Conservation (phyloP, 2,888 invertebrate genomes). For the Tenthredo notha region DNA sequence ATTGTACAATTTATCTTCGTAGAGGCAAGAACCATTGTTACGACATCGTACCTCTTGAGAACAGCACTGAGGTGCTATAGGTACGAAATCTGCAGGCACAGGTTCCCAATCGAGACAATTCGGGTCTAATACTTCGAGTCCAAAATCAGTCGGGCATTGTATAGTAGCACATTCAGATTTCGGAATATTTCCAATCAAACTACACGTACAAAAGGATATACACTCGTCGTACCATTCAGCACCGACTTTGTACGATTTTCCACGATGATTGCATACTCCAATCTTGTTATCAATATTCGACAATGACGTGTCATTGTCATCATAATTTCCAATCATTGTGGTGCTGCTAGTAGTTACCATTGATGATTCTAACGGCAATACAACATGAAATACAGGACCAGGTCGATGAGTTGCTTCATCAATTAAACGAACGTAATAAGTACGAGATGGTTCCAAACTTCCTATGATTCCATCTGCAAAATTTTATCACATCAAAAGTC, state of each 20-base stretch:
- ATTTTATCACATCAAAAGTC: too few species aligned
- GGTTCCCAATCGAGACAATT: constrained; percentile 93
- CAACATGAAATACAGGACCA: constrained; percentile 71
- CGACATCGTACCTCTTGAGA: constrained; percentile 89
- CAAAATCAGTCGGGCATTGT: constrained; percentile 91
- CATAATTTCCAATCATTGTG: not conserved
- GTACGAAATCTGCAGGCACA: constrained; percentile 85
- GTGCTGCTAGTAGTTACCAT: not conserved
- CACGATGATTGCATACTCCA: constrained; percentile 70
- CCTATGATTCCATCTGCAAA: constrained; percentile 73
- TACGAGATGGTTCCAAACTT: constrained; percentile 75
- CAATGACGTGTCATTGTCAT: not conserved
- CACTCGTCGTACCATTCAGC: constrained; percentile 87
- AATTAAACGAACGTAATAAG: constrained; percentile 75
- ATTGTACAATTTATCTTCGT: constrained; percentile 82
- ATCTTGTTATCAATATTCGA: constrained; percentile 32
- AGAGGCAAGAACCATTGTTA: constrained; percentile 90
- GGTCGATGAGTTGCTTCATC: constrained; percentile 68
- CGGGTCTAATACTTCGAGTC: constrained; percentile 91
- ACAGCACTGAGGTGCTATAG: constrained; percentile 89
- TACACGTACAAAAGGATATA: constrained; percentile 88
- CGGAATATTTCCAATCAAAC: constrained; percentile 77
- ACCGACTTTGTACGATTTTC: constrained; percentile 78
- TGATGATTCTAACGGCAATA: constrained; percentile 63
- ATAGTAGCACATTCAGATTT: constrained; percentile 87